phyloP scores from a whole-genome alignment of 2,888 invertebrate genomes.

The Chrysolina oricalcia region DNA sequence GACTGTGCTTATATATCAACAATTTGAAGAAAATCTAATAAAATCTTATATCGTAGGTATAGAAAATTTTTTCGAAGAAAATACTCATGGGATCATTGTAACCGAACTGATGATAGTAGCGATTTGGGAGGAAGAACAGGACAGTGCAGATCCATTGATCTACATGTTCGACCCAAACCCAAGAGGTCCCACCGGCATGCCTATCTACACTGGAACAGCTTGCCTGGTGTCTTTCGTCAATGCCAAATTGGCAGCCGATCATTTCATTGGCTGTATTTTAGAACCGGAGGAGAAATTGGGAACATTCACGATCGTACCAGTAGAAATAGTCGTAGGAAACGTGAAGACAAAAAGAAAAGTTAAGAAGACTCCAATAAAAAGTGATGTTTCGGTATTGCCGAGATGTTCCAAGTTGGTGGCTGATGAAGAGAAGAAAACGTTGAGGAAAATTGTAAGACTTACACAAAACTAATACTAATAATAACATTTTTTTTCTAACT shows the following conservation, averaged over 20 bases:
- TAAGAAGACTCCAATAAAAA: slow-evolving; percentile 48
- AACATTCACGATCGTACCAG: slow-evolving; percentile 70
- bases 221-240: slow-evolving; percentile 75
- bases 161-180: slow-evolving; percentile 78
- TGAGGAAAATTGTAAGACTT: slow-evolving; percentile 59
- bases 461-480: no score
- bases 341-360: slow-evolving; percentile 50
- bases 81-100: slow-evolving; percentile 75
- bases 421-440: slow-evolving; percentile 56
- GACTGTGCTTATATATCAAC: no score
- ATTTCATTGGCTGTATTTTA: slow-evolving; percentile 74
- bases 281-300: slow-evolving; percentile 68
- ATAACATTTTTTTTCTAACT: no score
- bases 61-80: slow-evolving; percentile 75
- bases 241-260: slow-evolving; percentile 72
- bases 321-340: slow-evolving; percentile 65
- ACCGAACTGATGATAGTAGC: slow-evolving; percentile 71
- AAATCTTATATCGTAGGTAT: slow-evolving; percentile 66
- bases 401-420: slow-evolving; percentile 54
- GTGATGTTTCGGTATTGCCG: slow-evolving; percentile 48
- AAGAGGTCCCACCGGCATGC: slow-evolving; percentile 70
- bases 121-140: slow-evolving; percentile 72
- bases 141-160: slow-evolving; percentile 73
- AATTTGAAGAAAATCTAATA: no score
- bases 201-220: slow-evolving; percentile 71